phyloP scores from a whole-genome alignment of 2,888 invertebrate species.

The Elegia similella region DNA sequence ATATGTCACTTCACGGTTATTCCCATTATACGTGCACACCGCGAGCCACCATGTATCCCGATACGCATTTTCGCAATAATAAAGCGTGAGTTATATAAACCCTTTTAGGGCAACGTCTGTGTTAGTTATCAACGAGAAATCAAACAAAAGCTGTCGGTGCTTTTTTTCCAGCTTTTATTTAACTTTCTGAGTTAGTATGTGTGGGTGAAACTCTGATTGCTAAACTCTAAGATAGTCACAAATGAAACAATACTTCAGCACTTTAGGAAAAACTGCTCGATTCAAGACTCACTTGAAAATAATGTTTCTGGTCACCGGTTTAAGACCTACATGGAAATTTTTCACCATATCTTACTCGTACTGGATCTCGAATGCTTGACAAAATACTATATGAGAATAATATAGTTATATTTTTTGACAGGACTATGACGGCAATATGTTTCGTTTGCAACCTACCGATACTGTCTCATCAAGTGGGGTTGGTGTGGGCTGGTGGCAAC shows the following conservation, averaged over 20 bases:
- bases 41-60: conserved; percentile 54
- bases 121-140: neutral
- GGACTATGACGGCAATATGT: conserved; percentile 96
- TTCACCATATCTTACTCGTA: too few relatives aligned
- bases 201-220: too few relatives aligned
- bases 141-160: too few relatives aligned
- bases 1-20: conserved; percentile 60
- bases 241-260: too few relatives aligned
- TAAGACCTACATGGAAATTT: too few relatives aligned
- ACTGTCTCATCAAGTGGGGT: conserved; percentile 95
- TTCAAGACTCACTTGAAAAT: too few relatives aligned
- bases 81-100: conserved; percentile 61
- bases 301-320: too few relatives aligned
- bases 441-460: conserved; percentile 98
- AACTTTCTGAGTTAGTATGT: too few relatives aligned
- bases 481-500: conserved; percentile 96
- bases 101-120: neutral
- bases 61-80: conserved; percentile 65
- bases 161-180: too few relatives aligned
- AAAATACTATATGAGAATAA: conserved; percentile 22
- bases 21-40: conserved; percentile 44
- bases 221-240: too few relatives aligned
- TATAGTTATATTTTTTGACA: conserved; percentile 67
- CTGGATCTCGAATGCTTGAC: too few relatives aligned
- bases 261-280: too few relatives aligned